phyloP scores from a whole-genome alignment of 2,113 vertebrate genomes.

The Rutilus rutilus region DNA sequence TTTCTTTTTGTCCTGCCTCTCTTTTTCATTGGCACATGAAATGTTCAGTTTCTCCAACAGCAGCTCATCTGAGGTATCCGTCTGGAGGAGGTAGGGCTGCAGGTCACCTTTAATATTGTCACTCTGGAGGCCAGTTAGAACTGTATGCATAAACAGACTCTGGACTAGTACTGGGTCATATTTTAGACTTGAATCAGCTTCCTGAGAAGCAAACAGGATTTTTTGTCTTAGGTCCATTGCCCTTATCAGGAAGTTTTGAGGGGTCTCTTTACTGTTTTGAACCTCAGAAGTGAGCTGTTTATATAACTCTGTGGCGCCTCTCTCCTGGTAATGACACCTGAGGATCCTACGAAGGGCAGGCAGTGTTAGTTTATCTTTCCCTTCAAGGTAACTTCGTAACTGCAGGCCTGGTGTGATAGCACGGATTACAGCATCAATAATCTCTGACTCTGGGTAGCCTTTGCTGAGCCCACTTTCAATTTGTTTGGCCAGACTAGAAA shows the following conservation, averaged over 20 bases:
- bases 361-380: background rate
- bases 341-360: background rate
- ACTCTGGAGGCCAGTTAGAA: conserved; percentile 36
- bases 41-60: conserved; percentile 38
- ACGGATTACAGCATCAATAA: background rate
- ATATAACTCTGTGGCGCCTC: background rate
- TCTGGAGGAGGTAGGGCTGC: conserved; percentile 3
- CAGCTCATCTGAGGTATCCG: conserved; percentile 16
- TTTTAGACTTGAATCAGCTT: background rate
- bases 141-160: conserved; percentile 29
- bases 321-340: conserved; percentile 11
- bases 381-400: background rate
- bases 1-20: conserved; percentile 43
- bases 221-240: conserved; percentile 21
- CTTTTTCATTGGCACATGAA: conserved; percentile 31
- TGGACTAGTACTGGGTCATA: background rate
- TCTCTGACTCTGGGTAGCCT: background rate
- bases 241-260: conserved; percentile 14
- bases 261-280: conserved; percentile 19
- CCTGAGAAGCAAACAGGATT: background rate
- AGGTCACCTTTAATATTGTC: conserved; percentile 37
- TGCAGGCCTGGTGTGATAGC: background rate
- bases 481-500: background rate
- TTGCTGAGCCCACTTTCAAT: conserved; percentile 13
- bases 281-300: conserved; percentile 20